Percentiles rank a stretch among this genome's conserved stretches.
phyloP scores from a whole-genome alignment of 2,113 vertebrate species.

The Crocuta crocuta region DNA sequence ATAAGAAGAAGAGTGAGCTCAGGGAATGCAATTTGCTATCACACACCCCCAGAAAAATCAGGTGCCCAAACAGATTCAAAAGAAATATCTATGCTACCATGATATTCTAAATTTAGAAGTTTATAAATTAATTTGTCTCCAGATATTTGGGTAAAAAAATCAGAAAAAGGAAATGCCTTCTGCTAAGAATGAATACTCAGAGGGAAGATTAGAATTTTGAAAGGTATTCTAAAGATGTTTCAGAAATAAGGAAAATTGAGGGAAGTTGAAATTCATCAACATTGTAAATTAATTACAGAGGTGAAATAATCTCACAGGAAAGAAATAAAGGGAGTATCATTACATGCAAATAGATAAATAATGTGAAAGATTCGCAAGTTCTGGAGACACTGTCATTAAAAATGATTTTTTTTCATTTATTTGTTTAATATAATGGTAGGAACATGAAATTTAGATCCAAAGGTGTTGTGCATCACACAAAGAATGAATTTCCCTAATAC shows the following conservation, averaged over 20 bases:
- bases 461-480: not conserved
- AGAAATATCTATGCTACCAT: not conserved
- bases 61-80: not conserved
- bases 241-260: not conserved
- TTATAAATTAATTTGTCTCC: not conserved
- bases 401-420: not conserved
- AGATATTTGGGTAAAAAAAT: not conserved
- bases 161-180: not conserved
- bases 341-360: not conserved
- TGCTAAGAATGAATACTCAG: not conserved
- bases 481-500: constrained; percentile 18
- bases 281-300: not conserved
- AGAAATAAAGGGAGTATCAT: not conserved
- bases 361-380: not conserved
- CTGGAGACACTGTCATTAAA: not conserved
- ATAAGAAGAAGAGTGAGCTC: not conserved
- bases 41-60: not conserved
- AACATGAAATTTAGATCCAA: not conserved
- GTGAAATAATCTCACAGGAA: not conserved
- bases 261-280: not conserved
- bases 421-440: not conserved
- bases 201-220: not conserved
- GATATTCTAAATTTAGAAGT: not conserved
- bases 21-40: not conserved
- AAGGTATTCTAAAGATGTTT: not conserved